Conservation (phyloP, 2,113 vertebrate genomes). For the Pteropus alecto region DNA sequence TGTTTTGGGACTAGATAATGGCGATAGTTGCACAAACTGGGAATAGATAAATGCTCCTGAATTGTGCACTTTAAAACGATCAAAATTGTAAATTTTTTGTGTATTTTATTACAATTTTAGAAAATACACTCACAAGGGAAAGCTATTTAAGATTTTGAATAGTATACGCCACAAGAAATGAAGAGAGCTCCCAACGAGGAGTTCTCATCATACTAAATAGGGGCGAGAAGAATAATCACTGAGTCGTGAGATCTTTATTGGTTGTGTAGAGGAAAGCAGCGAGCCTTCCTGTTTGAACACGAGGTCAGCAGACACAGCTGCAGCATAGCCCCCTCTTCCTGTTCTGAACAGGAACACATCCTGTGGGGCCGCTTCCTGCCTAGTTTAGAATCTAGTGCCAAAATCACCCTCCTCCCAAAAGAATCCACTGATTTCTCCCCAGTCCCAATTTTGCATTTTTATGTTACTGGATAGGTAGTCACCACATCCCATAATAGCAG, state of each 20-base stretch:
- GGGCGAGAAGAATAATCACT: neutral
- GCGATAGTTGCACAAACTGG: neutral
- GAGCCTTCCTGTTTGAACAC: constrained; percentile 76
- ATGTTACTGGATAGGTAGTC: neutral
- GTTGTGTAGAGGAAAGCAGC: constrained; percentile 55
- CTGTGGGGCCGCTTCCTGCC: constrained; percentile 66
- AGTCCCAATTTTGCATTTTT: neutral
- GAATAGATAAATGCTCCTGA: neutral
- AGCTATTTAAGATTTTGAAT: neutral
- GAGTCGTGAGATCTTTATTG: fast-evolving
- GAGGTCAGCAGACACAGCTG: constrained; percentile 78
- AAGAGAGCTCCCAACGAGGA: neutral
- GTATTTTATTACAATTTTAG: neutral
- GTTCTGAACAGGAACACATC: constrained; percentile 67
- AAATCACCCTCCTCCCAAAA: neutral
- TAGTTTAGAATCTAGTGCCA: neutral
- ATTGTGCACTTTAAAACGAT: neutral
- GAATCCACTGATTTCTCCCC: neutral
- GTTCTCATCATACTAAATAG: neutral
- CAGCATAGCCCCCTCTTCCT: constrained; percentile 76
- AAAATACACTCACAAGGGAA: neutral
- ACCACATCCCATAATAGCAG: neutral
- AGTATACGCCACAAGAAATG: neutral
- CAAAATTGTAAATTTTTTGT: neutral
- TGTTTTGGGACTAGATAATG: neutral